A percentile compares a stretch with the other conserved stretches of the same genome.
Conservation (phyloP, 2,888 invertebrate genomes). For the Pantelozetes paolii region DNA sequence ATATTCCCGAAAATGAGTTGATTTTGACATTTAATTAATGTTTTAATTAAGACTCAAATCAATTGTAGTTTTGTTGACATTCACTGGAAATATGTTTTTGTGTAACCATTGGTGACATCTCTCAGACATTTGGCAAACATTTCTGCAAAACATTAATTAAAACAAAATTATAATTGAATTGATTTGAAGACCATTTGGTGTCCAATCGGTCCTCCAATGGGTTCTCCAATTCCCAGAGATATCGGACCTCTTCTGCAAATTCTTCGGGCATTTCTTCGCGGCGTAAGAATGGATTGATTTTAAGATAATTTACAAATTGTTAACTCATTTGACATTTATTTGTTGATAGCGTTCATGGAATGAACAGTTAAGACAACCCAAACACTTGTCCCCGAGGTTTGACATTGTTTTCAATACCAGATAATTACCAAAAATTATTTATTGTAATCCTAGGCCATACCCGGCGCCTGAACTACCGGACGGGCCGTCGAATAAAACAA, state of each 20-base stretch:
- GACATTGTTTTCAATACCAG: not conserved
- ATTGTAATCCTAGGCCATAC: slow-evolving; percentile 62
- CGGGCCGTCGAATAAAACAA: slow-evolving; percentile 72
- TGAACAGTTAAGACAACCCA: slow-evolving; percentile 12
- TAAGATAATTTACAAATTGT: not conserved
- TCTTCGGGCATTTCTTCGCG: not conserved
- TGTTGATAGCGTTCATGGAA: not conserved
- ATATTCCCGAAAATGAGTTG: not conserved
- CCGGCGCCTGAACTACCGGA: slow-evolving; percentile 75
- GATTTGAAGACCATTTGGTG: not conserved
- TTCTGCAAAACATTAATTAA: not conserved
- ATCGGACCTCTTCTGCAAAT: slow-evolving; percentile 23
- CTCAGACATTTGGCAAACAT: too few relatives aligned
- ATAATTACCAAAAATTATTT: too few relatives aligned
- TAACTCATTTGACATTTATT: too few relatives aligned
- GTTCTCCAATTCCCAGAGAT: not conserved
- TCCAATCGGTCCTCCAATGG: not conserved
- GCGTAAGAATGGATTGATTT: not conserved
- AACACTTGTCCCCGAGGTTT: slow-evolving; percentile 8
- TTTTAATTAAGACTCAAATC: too few relatives aligned
- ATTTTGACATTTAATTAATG: too few relatives aligned
- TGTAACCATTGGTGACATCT: too few relatives aligned
- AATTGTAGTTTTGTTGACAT: too few relatives aligned
- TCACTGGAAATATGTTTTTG: too few relatives aligned
- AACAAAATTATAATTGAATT: not conserved